These are phyloP conservation scores for Danio albolineatus DNA, from an alignment of 2,797 vertebrate genomes.

Conservation along the genomic window DNA sequence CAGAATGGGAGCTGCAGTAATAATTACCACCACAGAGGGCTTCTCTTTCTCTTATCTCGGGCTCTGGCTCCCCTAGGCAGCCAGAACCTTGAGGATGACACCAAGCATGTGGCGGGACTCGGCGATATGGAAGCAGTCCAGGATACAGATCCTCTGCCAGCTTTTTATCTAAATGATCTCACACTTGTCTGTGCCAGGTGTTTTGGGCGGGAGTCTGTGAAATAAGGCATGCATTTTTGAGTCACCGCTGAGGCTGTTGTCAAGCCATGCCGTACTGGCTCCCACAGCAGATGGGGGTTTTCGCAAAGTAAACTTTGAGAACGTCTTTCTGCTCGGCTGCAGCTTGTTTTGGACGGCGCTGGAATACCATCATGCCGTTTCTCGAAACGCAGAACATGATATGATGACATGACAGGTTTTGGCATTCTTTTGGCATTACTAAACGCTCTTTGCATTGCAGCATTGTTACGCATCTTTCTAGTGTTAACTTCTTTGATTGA, in stretches of 20 bases:
- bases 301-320: slow-evolving; percentile 41
- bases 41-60: slow-evolving; percentile 65
- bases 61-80: slow-evolving; percentile 54
- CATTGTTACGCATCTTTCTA: too few relatives aligned
- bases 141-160: slow-evolving; percentile 73
- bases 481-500: too few relatives aligned
- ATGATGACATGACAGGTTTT: not conserved
- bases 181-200: slow-evolving; percentile 71
- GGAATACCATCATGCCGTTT: slow-evolving; percentile 8
- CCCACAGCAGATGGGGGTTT: slow-evolving; percentile 33
- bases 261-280: slow-evolving; percentile 22
- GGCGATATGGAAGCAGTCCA: slow-evolving; percentile 80
- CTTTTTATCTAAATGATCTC: slow-evolving; percentile 74
- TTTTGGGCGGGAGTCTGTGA: slow-evolving; percentile 75
- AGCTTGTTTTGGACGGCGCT: slow-evolving; percentile 34
- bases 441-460: not conserved
- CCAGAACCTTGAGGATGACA: slow-evolving; percentile 74
- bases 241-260: slow-evolving; percentile 23
- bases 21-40: slow-evolving; percentile 76
- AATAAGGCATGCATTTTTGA: slow-evolving; percentile 68
- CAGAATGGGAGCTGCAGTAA: slow-evolving; percentile 70
- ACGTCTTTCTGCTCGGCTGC: slow-evolving; percentile 24
- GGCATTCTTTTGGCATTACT: not conserved
- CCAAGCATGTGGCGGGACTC: slow-evolving; percentile 80
- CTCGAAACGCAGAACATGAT: slow-evolving; percentile 27